Evolutionary conservation across 2,797 vertebrate species (phyloP).

Genomic region (Sardinella longiceps): DNA sequence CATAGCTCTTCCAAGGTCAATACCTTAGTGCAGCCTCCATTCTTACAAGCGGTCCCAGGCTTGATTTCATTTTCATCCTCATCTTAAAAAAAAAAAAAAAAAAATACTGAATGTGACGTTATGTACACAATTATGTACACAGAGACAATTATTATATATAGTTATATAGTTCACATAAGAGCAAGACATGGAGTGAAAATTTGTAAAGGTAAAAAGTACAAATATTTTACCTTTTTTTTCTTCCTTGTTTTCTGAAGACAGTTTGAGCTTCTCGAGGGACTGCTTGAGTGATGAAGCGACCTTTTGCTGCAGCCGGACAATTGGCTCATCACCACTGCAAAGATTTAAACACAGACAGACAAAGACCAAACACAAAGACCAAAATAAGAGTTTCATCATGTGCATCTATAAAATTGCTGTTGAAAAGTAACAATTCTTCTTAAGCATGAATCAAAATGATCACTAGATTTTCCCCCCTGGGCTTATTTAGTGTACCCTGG

Average conservation of each 20-base stretch:
- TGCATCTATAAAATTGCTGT: neutral
- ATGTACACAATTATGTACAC: too few relatives aligned
- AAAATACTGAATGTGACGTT: too few relatives aligned
- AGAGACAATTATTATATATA: too few relatives aligned
- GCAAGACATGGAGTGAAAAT: constrained; percentile 22
- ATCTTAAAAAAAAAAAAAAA: constrained; percentile 66
- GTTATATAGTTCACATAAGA: too few relatives aligned
- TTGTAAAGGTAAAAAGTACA: neutral
- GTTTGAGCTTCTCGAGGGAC: constrained; percentile 92
- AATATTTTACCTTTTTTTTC: constrained; percentile 80
- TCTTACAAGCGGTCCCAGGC: constrained; percentile 93
- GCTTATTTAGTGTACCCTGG: neutral
- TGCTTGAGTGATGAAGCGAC: constrained; percentile 91
- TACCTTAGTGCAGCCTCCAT: constrained; percentile 94
- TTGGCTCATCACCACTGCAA: constrained; percentile 88
- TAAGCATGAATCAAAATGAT: neutral
- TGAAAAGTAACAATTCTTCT: neutral
- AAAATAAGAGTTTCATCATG: neutral
- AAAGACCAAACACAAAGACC: neutral
- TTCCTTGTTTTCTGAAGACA: constrained; percentile 76
- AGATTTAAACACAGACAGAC: constrained; percentile 17
- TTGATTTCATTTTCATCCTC: constrained; percentile 91
- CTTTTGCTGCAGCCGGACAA: constrained; percentile 86
- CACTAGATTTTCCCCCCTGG: neutral
- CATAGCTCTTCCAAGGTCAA: neutral